phyloP scores from a whole-genome alignment of 64 coral and sea anemone species.

The Pocillopora damicornis region DNA sequence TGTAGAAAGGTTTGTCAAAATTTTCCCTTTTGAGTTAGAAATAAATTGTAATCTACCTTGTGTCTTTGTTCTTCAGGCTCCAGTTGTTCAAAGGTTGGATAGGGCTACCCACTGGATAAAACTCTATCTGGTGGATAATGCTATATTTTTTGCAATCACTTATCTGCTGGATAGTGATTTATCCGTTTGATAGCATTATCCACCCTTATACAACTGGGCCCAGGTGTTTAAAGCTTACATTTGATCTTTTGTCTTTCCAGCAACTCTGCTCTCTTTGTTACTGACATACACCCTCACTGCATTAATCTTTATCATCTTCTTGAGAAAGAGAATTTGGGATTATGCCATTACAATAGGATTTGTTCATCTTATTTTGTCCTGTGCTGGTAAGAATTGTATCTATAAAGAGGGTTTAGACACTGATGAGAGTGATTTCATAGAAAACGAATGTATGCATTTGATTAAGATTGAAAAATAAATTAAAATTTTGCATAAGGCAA shows the following conservation, averaged over 20 bases:
- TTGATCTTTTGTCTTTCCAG: slow-evolving; percentile 38
- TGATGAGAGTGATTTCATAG: neutral
- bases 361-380: slow-evolving; percentile 67
- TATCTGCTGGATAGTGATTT: no score
- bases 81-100: no score
- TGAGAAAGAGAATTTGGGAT: slow-evolving; percentile 86
- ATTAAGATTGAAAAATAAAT: neutral
- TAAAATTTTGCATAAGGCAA: no score
- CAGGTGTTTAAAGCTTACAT: neutral
- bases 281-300: slow-evolving; percentile 74
- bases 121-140: no score
- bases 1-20: no score
- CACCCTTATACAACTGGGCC: no score
- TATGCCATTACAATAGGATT: slow-evolving; percentile 82
- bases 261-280: slow-evolving; percentile 61
- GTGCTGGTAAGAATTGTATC: slow-evolving; percentile 70
- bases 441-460: neutral
- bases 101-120: no score
- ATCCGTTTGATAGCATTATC: no score
- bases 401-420: neutral
- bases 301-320: slow-evolving; percentile 74
- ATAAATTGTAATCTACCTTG: no score
- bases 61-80: no score
- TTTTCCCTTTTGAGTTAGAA: no score
- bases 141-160: no score